These are phyloP conservation scores for Acanthurus leucopareius DNA, from an alignment of 2,797 vertebrate genomes.

Conservation along the genomic window DNA sequence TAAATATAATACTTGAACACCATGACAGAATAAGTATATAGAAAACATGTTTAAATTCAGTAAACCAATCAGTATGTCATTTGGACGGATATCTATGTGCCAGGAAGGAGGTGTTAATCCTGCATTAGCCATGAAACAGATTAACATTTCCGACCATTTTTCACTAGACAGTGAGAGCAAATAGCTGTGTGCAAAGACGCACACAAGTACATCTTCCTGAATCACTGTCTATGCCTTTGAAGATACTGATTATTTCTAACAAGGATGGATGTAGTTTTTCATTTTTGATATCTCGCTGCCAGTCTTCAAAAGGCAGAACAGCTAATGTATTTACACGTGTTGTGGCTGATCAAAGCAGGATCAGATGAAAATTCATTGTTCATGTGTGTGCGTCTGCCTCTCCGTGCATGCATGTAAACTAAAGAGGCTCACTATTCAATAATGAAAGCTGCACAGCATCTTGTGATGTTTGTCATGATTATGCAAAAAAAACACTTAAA, in stretches of 20 bases:
- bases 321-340: constrained; percentile 7
- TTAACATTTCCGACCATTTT: constrained; percentile 23
- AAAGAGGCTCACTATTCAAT: not conserved
- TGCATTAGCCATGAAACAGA: constrained; percentile 31
- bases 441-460: constrained; percentile 32
- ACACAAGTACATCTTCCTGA: not conserved
- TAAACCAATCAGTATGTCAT: constrained; percentile 20
- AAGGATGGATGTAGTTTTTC: constrained; percentile 30
- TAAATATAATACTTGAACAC: constrained; percentile 30
- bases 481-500: constrained; percentile 9
- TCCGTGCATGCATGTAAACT: constrained; percentile 17
- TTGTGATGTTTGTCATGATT: constrained; percentile 37
- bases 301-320: constrained; percentile 14
- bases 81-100: constrained; percentile 16
- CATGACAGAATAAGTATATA: constrained; percentile 21
- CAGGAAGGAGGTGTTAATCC: constrained; percentile 23
- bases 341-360: constrained; percentile 47
- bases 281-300: constrained; percentile 30
- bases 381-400: constrained; percentile 8
- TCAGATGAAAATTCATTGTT: constrained; percentile 48
- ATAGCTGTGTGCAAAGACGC: constrained; percentile 8
- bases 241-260: constrained; percentile 43
- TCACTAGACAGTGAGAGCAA: constrained; percentile 26
- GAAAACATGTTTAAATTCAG: constrained; percentile 24
- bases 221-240: constrained; percentile 22